These are phyloP conservation scores for Branchipolynoe longqiensis DNA, from an alignment of 2,888 invertebrate species.

Conservation along the genomic window DNA sequence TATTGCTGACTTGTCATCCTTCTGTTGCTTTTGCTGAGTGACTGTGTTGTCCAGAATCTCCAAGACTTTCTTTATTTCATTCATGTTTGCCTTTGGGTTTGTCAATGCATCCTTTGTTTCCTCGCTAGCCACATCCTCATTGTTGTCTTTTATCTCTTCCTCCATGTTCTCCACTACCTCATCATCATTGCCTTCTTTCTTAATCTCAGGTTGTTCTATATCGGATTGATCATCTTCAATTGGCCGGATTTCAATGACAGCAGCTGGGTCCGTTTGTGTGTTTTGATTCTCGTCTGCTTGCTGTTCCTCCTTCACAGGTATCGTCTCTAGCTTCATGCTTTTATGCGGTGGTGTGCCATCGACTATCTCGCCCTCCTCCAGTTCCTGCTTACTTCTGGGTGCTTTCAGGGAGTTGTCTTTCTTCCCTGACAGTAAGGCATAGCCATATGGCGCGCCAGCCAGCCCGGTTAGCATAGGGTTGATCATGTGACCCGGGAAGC, in stretches of 20 bases:
- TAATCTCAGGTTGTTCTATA: conserved; percentile 13
- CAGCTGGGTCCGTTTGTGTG: conserved; percentile 39
- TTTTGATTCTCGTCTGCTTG: conserved; percentile 58
- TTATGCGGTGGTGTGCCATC: conserved; percentile 3
- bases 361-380: conserved; percentile 55
- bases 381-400: conserved; percentile 54
- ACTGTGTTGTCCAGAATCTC: conserved; percentile 90
- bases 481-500: conserved; percentile 56
- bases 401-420: conserved; percentile 29
- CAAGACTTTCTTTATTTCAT: conserved; percentile 86
- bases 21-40: conserved; percentile 86
- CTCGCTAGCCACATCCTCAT: not conserved
- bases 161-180: conserved; percentile 28
- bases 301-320: conserved; percentile 49
- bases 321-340: conserved; percentile 35
- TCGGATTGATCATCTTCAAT: conserved; percentile 10
- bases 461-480: conserved; percentile 56
- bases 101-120: not conserved
- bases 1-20: conserved; percentile 79
- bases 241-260: not conserved
- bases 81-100: conserved; percentile 41
- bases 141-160: conserved; percentile 57
- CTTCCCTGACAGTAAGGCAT: conserved; percentile 44
- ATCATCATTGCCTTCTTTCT: conserved; percentile 33
- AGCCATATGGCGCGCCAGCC: conserved; percentile 41